Evolutionary conservation across 1,140 invertebrate species (phyloP).

Genomic region (Drosophila aff.): DNA sequence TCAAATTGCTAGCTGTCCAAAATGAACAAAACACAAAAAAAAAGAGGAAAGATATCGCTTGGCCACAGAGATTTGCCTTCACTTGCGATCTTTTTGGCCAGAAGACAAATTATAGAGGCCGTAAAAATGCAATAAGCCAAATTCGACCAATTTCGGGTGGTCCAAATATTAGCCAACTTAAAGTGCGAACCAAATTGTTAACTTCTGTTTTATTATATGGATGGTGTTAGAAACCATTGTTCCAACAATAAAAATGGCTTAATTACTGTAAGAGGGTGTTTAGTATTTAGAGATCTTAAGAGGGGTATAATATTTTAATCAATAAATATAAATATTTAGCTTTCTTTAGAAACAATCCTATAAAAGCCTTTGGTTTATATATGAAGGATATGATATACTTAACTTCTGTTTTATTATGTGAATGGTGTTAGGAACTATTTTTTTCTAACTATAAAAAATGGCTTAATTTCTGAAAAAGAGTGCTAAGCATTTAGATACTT

Average conservation of each 20-base stretch:
- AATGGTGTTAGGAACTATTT: too few relatives aligned
- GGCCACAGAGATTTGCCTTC: conserved; percentile 41
- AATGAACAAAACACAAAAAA: neutral
- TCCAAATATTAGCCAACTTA: conserved; percentile 45
- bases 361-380: too few relatives aligned
- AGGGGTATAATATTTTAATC: too few relatives aligned
- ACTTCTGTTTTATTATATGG: conserved; percentile 25
- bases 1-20: conserved; percentile 42
- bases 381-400: too few relatives aligned
- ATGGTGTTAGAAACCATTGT: neutral
- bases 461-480: too few relatives aligned
- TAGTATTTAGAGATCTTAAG: too few relatives aligned
- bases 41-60: neutral
- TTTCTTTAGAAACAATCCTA: too few relatives aligned
- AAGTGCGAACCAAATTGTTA: conserved; percentile 43
- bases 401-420: too few relatives aligned
- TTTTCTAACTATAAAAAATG: too few relatives aligned
- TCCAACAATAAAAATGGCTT: neutral
- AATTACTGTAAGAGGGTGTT: neutral
- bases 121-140: conserved; percentile 51
- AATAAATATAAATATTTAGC: too few relatives aligned
- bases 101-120: conserved; percentile 50
- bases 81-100: conserved; percentile 41
- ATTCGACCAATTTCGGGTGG: conserved; percentile 37
- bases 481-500: too few relatives aligned